Conservation (phyloP, 2,113 vertebrate species). For the Nicator chloris region DNA sequence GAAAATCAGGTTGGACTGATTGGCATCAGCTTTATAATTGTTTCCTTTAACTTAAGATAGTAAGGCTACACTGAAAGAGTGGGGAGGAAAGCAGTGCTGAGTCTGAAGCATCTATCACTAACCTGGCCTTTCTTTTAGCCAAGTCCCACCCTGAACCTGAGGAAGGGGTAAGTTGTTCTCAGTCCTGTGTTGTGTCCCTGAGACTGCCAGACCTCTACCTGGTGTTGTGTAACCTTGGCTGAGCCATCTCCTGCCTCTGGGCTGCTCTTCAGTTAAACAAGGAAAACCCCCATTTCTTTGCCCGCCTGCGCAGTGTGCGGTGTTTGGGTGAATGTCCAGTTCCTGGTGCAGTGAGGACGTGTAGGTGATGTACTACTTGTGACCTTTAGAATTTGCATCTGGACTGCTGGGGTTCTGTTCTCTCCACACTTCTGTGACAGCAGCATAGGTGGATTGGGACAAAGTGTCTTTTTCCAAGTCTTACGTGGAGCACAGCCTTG, state of each 20-base stretch:
- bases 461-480: neutral
- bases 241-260: neutral
- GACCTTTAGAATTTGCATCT: neutral
- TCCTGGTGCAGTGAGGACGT: neutral
- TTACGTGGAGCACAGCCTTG: neutral
- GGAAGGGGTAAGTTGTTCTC: neutral
- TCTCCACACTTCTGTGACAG: neutral
- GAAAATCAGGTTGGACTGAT: neutral
- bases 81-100: neutral
- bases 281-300: neutral
- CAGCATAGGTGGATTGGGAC: neutral
- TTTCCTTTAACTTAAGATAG: neutral
- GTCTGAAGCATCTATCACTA: neutral
- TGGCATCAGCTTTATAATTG: neutral
- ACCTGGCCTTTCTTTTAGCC: neutral
- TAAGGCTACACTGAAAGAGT: neutral
- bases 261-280: neutral
- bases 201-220: neutral
- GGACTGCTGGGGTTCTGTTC: neutral
- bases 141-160: neutral
- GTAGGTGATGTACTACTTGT: neutral
- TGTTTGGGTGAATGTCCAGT: neutral
- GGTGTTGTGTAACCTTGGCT: neutral
- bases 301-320: fast-evolving
- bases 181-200: neutral